Evolutionary conservation across 2,797 vertebrate genomes (phyloP).

Genomic region (Microctenopoma stevenorrisi): DNA sequence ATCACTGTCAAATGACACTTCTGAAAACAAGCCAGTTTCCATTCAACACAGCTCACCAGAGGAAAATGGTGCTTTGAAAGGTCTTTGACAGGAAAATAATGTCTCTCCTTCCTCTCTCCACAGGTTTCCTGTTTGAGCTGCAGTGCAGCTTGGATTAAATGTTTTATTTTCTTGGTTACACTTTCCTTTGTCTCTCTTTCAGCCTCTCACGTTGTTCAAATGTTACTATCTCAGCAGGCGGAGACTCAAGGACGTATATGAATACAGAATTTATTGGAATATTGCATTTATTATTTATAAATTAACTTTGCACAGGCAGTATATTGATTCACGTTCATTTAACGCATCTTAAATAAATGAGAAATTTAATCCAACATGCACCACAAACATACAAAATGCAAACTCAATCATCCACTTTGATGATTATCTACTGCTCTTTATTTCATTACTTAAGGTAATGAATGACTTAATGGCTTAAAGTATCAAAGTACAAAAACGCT

Average conservation of each 20-base stretch:
- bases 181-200: not conserved
- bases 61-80: constrained; percentile 18
- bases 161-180: not conserved
- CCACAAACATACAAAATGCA: constrained; percentile 4
- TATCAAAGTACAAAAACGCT: not conserved
- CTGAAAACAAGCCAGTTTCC: constrained; percentile 31
- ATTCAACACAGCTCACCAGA: constrained; percentile 28
- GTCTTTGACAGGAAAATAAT: constrained; percentile 11
- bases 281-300: not conserved
- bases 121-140: not conserved
- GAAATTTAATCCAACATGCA: not conserved
- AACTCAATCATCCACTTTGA: not conserved
- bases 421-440: constrained; percentile 5
- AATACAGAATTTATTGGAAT: not conserved
- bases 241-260: not conserved
- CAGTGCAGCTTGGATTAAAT: constrained; percentile 3
- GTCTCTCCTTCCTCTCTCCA: not conserved
- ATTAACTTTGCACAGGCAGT: not conserved
- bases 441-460: not conserved
- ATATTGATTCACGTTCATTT: not conserved
- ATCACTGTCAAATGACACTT: constrained; percentile 43
- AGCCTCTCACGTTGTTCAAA: not conserved
- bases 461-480: constrained; percentile 5
- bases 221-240: not conserved
- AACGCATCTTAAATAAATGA: not conserved